Base-by-base conservation (phyloP, 1,140 invertebrate genomes). In the Pseudomyrmex flavicornis region DNA sequence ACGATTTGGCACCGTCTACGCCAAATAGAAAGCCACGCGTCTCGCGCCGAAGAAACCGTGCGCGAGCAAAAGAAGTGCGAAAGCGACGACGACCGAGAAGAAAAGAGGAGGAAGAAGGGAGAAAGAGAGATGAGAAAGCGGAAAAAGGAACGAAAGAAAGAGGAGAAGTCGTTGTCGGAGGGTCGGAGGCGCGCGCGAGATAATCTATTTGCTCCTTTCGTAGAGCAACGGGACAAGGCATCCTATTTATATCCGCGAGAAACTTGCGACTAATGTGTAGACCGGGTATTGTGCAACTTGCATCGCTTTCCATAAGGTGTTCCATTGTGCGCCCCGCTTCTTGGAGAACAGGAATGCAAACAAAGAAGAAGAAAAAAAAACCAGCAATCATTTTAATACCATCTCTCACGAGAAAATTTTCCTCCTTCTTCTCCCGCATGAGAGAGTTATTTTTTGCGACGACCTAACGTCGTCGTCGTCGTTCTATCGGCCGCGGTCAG, bases 211-310 rank as follows among this genome's bases (percentile, higher is more conserved):
- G 89, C 85, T 90, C 88, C 86, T 87, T 88, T 87, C 85, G 90
- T 84, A 75, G 82, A 85, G 85, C 76, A 87, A 86, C 86, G 85
- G 82, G 84, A 88, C 90, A 85, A 89, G 86, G 79, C 90, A 79
- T 91, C 84, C 93, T 94, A 94, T 94, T 94, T 94, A 94, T 94
- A 94, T 88, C 91, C 85, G 86, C 89, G 88, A 92, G 91, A 93
- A 93, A 90, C 86, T 90, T 88, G 83, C 79, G 88, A 91, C 93
- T 94, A 94, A 94, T 93, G 93, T 94, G 92, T 93, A 72, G 54
- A 80, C 76, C 20, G 22, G 35, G 66, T 80, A 80, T 80, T 80
- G 76, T 80, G 66, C 76, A 80, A 80, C 76, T 70, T 70, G 56
- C 65, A 70, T 79, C 20, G 75, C 65, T 70, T 79, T 79, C 65